Conservation (phyloP, 1,140 invertebrate species). For the Oryzaephilus surinamensis region DNA sequence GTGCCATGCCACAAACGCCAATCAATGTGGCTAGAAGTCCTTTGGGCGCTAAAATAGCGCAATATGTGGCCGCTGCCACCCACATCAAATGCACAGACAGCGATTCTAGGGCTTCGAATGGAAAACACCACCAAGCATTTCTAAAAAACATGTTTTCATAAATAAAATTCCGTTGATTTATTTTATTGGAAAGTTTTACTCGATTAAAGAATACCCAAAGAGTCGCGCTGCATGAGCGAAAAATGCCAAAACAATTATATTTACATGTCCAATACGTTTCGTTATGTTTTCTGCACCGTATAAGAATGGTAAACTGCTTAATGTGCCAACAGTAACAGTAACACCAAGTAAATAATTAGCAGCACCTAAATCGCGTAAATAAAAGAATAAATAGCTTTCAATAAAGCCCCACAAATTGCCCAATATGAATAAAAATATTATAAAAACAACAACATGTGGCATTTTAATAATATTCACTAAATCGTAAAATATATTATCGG, state of each 20-base stretch:
- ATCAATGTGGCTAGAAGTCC: constrained; percentile 70
- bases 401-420: constrained; percentile 78
- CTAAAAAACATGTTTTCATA: constrained; percentile 36
- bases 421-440: constrained; percentile 63
- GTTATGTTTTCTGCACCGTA: constrained; percentile 70
- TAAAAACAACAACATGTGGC: constrained; percentile 62
- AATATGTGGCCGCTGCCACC: constrained; percentile 79
- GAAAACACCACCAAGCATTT: constrained; percentile 76
- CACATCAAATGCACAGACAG: constrained; percentile 80
- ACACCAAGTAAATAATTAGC: constrained; percentile 70
- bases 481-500: constrained; percentile 59
- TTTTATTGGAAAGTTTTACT: constrained; percentile 45
- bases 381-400: constrained; percentile 74
- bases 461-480: constrained; percentile 59
- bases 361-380: constrained; percentile 67
- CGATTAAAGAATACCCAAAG: constrained; percentile 73
- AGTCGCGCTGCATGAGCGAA: constrained; percentile 67
- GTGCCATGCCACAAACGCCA: constrained; percentile 70
- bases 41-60: constrained; percentile 65
- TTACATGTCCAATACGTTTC: constrained; percentile 67
- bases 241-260: constrained; percentile 70
- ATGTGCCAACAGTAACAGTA: constrained; percentile 68
- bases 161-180: background rate
- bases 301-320: constrained; percentile 70
- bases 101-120: constrained; percentile 76